Base-by-base conservation (phyloP, 2,888 invertebrate species). In the Polietes domitor region DNA sequence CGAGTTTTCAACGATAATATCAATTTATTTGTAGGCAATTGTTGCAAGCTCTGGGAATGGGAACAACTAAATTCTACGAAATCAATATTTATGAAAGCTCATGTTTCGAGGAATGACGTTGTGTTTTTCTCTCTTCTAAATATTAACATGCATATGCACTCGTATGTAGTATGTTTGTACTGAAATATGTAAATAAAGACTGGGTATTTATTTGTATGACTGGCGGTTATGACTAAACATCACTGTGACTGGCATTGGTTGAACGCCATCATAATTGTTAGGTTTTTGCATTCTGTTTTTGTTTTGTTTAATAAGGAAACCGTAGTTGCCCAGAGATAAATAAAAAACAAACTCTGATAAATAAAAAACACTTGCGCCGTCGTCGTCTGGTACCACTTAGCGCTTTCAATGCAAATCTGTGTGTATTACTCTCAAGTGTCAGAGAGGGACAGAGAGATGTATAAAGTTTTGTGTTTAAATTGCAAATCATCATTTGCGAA, bases 11-110 rank as follows among this genome's bases (percentile, higher is more conserved):
- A n/a, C n/a, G n/a, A n/a, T n/a, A n/a, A 65, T 65, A 65, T 37
- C 65, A 41, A 65, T 65, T 65, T 37, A 65, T 65, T 65, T 19
- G n/a, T 41, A 37, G 17, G 41, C 17, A 65, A 26, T 65, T 65
- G 4, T 17, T 15, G 61, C 37, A 37, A 37, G 9, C 7, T 3
- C 37, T 37, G 37, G 37, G 37, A 7, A 37, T 7, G 9, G 37
- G 37, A 37, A 37, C 15, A 37, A 37, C 15, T 61, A n/a, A 26
- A 61, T 61, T 61, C 61, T 28, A 32, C 2, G 28, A 61, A 61
- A 61, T 28, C 15, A 61, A 61, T 28, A 61, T 61, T 61, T 61
- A 61, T 61, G 7, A 55, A 10, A 9, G 2, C 21, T 55, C 10
- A 55, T 12, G 21, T 28, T 32, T 61, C 32, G 2, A n/a, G n/a